Conservation (phyloP, 2,797 vertebrate genomes). For the Micromesistius poutassou region DNA sequence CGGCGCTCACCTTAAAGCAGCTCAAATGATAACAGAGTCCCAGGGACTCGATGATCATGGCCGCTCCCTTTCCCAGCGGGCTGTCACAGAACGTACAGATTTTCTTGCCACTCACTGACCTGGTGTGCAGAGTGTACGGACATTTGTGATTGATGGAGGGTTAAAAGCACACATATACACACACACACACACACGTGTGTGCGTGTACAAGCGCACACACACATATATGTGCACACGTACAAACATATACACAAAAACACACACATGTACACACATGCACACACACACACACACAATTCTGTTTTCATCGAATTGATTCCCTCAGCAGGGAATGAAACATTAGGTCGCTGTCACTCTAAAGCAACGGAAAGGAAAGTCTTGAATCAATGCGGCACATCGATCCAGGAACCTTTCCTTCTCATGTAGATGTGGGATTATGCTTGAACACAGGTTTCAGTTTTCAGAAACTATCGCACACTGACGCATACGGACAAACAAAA, state of each 20-base stretch:
- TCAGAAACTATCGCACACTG: neutral
- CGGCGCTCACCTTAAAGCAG: conserved; percentile 99
- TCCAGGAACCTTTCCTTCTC: too few species aligned
- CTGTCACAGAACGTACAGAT: conserved; percentile 92
- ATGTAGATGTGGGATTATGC: too few species aligned
- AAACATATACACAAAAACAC: too few species aligned
- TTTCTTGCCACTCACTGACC: conserved; percentile 99
- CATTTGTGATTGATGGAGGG: conserved; percentile 60
- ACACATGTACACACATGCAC: too few species aligned
- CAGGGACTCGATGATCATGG: conserved; percentile 99
- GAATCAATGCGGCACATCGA: too few species aligned
- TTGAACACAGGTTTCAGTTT: neutral
- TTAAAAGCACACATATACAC: conserved; percentile 30
- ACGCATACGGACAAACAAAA: conserved; percentile 1
- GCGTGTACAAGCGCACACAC: neutral
- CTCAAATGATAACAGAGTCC: conserved; percentile 99
- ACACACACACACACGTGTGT: neutral
- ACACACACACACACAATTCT: too few species aligned
- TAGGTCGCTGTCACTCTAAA: too few species aligned
- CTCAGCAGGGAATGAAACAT: too few species aligned
- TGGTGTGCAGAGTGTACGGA: conserved; percentile 78
- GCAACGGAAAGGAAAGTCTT: too few species aligned
- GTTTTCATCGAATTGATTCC: too few species aligned
- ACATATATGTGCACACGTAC: neutral
- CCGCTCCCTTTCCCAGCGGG: conserved; percentile 97